Evolutionary conservation across 2,888 invertebrate species (phyloP).

Genomic region (Acrocera orbiculus): DNA sequence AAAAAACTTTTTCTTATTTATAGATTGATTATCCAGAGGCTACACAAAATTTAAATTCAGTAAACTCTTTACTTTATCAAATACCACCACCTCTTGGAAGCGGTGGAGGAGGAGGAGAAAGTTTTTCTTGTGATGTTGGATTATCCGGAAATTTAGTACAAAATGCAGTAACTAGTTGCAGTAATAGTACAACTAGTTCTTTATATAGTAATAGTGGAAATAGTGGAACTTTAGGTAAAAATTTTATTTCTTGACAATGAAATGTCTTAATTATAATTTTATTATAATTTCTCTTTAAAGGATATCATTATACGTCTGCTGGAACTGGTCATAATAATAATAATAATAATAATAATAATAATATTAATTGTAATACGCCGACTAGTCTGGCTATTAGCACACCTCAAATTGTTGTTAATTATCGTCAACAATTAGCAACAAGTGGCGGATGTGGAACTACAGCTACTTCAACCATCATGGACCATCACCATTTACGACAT

Average conservation of each 20-base stretch:
- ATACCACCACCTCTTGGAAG: conserved; percentile 1
- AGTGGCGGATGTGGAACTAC: not conserved
- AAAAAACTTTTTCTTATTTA: conserved; percentile 1
- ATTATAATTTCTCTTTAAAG: not conserved
- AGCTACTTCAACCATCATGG: conserved; percentile 6
- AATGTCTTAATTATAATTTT: too few relatives aligned
- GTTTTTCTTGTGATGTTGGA: too few relatives aligned
- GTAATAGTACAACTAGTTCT: conserved; percentile 5
- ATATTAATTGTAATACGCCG: not conserved
- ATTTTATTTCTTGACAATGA: too few relatives aligned
- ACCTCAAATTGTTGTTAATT: conserved; percentile 2
- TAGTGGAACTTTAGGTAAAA: too few relatives aligned
- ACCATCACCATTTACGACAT: conserved; percentile 12
- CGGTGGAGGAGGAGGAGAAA: too few relatives aligned
- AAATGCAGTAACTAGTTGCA: not conserved
- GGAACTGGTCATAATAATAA: not conserved
- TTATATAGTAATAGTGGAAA: conserved; percentile 4
- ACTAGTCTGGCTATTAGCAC: conserved; percentile 2
- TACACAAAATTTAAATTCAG: conserved; percentile 5
- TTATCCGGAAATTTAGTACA: too few relatives aligned
- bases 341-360: not conserved
- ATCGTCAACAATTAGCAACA: conserved; percentile 1
- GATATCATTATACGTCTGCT: not conserved
- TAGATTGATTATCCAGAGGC: conserved; percentile 11
- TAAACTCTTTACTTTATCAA: conserved; percentile 6